Conservation (phyloP, 2,888 invertebrate species). For the Ceriagrion tenellum region DNA sequence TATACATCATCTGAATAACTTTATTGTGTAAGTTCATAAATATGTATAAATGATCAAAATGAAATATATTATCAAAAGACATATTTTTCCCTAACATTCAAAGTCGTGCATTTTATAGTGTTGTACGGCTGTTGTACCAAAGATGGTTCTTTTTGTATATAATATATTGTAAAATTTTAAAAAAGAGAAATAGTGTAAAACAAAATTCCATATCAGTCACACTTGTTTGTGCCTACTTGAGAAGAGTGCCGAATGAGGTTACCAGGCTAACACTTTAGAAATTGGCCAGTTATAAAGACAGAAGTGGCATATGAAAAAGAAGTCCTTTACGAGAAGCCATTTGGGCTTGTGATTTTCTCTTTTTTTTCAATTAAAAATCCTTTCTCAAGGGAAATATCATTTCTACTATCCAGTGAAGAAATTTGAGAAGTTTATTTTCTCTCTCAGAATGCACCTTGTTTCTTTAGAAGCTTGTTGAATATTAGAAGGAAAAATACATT, state of each 20-base stretch:
- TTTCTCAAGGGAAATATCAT: not conserved
- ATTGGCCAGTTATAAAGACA: slow-evolving; percentile 32
- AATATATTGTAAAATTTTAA: slow-evolving; percentile 2
- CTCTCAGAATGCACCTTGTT: not conserved
- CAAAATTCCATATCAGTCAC: slow-evolving; percentile 61
- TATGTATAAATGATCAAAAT: slow-evolving; percentile 62
- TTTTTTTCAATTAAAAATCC: not conserved
- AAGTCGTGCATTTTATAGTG: slow-evolving; percentile 53
- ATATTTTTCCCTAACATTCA: slow-evolving; percentile 58
- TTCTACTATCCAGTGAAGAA: not conserved
- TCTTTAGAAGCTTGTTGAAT: not conserved
- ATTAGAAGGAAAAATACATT: not conserved
- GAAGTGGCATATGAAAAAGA: slow-evolving; percentile 20
- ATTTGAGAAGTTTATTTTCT: slow-evolving; percentile 5
- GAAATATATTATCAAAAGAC: slow-evolving; percentile 60
- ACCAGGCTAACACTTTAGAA: slow-evolving; percentile 42
- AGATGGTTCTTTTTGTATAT: slow-evolving; percentile 66
- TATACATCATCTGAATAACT: slow-evolving; percentile 38
- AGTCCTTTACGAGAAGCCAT: not conserved
- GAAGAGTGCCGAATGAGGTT: slow-evolving; percentile 45
- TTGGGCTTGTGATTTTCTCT: not conserved
- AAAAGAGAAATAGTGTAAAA: slow-evolving; percentile 24
- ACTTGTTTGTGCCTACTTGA: slow-evolving; percentile 48
- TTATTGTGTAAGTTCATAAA: slow-evolving; percentile 36
- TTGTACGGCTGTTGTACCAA: slow-evolving; percentile 60